These are phyloP conservation scores for Dascyllus trimaculatus DNA, from an alignment of 2,113 vertebrate genomes.

Conservation along the genomic window DNA sequence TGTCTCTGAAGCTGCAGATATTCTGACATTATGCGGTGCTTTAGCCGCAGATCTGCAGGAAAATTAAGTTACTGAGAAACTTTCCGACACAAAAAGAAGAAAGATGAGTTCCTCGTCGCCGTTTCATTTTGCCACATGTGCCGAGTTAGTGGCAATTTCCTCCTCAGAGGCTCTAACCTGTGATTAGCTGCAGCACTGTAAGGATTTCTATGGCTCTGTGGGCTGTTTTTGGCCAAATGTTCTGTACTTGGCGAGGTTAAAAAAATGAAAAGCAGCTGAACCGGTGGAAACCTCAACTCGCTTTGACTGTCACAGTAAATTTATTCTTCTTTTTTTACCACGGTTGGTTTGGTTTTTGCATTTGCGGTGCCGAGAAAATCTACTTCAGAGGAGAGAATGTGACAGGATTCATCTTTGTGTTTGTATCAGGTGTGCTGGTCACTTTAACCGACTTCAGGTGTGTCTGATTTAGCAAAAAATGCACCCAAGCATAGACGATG, in stretches of 20 bases:
- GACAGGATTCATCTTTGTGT: neutral
- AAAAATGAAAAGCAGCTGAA: slow-evolving; percentile 26
- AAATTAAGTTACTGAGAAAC: neutral
- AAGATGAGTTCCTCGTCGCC: neutral
- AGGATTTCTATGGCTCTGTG: slow-evolving; percentile 5
- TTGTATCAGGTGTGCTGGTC: neutral
- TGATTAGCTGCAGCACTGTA: slow-evolving; percentile 29
- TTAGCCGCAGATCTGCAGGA: neutral
- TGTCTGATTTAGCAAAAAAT: neutral
- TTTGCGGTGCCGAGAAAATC: neutral
- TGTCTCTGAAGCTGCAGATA: slow-evolving; percentile 5
- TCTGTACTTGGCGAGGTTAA: neutral
- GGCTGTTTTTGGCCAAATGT: slow-evolving; percentile 25
- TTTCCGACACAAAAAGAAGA: neutral
- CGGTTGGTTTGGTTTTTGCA: slow-evolving; percentile 6
- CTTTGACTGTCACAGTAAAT: slow-evolving; percentile 23
- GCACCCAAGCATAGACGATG: no score
- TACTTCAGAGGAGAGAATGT: neutral
- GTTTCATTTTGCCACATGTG: slow-evolving; percentile 6
- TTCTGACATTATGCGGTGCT: neutral
- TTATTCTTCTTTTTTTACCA: slow-evolving; percentile 2
- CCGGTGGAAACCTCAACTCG: neutral
- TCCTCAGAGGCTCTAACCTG: slow-evolving; percentile 37
- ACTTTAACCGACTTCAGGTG: neutral
- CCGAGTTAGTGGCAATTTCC: slow-evolving; percentile 32